Conservation (phyloP, 2,113 vertebrate species). For the Syngnathus floridae region DNA sequence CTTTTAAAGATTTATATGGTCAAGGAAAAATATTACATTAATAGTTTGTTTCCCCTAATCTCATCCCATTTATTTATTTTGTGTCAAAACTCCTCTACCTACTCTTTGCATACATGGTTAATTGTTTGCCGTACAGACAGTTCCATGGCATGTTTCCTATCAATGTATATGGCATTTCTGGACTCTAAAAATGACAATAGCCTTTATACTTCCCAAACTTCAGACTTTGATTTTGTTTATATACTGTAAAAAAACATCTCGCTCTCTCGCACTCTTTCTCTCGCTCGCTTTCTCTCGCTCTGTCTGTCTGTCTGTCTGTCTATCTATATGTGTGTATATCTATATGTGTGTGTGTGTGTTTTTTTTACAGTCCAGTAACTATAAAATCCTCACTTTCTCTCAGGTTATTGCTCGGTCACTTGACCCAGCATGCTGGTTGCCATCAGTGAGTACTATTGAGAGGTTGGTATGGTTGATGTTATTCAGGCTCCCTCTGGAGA, state of each 20-base stretch:
- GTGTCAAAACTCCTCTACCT: too few relatives aligned
- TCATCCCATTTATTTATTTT: too few relatives aligned
- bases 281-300: too few relatives aligned
- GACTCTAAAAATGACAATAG: background rate
- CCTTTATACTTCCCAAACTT: background rate
- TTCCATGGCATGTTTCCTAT: background rate
- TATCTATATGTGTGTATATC: background rate
- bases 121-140: background rate
- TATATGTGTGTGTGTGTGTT: background rate
- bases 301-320: too few relatives aligned
- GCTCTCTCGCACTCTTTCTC: too few relatives aligned
- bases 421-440: slow-evolving; percentile 26
- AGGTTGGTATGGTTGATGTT: slow-evolving; percentile 24
- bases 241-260: too few relatives aligned
- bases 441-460: slow-evolving; percentile 29
- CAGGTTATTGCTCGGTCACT: slow-evolving; percentile 25
- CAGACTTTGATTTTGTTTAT: background rate
- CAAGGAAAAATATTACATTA: background rate
- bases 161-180: background rate
- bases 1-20: too few relatives aligned
- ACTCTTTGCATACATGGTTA: too few relatives aligned
- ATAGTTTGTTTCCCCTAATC: background rate
- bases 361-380: background rate
- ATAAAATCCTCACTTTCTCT: slow-evolving; percentile 14
- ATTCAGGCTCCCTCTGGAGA: slow-evolving; percentile 14